Conservation (phyloP, 1,140 invertebrate species). For the Lepidurus arcticus region DNA sequence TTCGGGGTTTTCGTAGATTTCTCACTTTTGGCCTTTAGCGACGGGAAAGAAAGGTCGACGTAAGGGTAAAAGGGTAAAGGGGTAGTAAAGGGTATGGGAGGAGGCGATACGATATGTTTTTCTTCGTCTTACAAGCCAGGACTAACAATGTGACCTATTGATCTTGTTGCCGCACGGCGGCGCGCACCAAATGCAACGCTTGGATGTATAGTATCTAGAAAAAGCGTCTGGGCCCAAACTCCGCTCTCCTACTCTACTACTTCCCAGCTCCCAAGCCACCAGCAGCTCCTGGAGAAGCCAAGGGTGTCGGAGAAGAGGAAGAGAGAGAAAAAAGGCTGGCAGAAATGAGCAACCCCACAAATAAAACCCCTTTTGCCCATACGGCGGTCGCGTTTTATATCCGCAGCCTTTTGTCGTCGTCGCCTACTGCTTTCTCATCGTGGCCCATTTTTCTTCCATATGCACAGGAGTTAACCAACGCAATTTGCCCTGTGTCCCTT, state of each 20-base stretch:
- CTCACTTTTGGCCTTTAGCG: neutral
- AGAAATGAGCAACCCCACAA: neutral
- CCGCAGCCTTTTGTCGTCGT: neutral
- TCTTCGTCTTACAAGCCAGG: neutral
- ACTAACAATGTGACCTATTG: constrained; percentile 15
- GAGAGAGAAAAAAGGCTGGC: neutral
- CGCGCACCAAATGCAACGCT: neutral
- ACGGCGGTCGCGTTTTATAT: neutral
- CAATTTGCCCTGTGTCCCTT: neutral
- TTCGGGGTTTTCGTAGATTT: neutral
- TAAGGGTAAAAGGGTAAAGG: neutral
- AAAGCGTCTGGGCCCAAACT: neutral
- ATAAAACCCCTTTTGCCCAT: neutral
- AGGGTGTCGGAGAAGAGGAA: neutral
- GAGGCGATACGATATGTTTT: neutral
- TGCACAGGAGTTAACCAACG: constrained; percentile 4
- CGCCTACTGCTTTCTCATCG: neutral
- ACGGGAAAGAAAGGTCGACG: neutral
- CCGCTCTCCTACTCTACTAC: neutral
- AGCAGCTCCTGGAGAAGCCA: neutral
- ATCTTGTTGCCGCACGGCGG: constrained; percentile 6
- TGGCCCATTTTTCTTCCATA: neutral
- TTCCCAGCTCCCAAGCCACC: neutral
- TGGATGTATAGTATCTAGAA: neutral
- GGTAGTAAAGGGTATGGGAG: neutral